Conservation (phyloP, 2,888 invertebrate species). For the Thelaira solivaga region DNA sequence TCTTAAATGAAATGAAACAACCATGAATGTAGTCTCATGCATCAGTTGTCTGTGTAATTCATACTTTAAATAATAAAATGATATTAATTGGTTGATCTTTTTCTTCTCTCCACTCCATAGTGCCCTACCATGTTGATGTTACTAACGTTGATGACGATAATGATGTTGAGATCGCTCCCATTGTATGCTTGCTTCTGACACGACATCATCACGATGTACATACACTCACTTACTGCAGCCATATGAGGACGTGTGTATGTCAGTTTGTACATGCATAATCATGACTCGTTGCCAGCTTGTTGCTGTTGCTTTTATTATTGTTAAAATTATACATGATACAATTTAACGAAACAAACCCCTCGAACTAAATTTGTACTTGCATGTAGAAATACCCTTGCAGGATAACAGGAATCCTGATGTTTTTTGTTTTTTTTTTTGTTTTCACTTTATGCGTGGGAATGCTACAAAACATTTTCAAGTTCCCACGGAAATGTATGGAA, state of each 20-base stretch:
- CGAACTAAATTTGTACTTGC: neutral
- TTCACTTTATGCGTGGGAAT: slow-evolving; percentile 71
- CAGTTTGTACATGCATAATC: no score
- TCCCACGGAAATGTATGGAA: slow-evolving; percentile 71
- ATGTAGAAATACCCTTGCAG: slow-evolving; percentile 41
- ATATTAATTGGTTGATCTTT: slow-evolving; percentile 56
- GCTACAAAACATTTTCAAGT: slow-evolving; percentile 66
- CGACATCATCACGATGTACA: slow-evolving; percentile 16
- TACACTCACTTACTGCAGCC: slow-evolving; percentile 2
- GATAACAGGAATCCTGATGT: slow-evolving; percentile 56
- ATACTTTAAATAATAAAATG: slow-evolving; percentile 53
- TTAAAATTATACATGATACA: slow-evolving; percentile 47
- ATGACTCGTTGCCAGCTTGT: slow-evolving; percentile 59
- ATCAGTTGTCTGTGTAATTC: no score
- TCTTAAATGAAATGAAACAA: neutral
- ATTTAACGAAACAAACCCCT: slow-evolving; percentile 25
- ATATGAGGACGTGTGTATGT: slow-evolving; percentile 30
- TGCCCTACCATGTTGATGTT: neutral
- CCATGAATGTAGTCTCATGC: no score
- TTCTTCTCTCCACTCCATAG: neutral
- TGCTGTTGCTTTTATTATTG: slow-evolving; percentile 17
- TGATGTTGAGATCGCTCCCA: slow-evolving; percentile 30
- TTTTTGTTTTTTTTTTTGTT: no score
- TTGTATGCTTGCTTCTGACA: slow-evolving; percentile 14
- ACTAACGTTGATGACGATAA: slow-evolving; percentile 11